Evolutionary conservation across 92 coral and sea anemone species (phyloP), one percentile per base, ranked within the genome.

Genomic region (Phenganax stokvisi): DNA sequence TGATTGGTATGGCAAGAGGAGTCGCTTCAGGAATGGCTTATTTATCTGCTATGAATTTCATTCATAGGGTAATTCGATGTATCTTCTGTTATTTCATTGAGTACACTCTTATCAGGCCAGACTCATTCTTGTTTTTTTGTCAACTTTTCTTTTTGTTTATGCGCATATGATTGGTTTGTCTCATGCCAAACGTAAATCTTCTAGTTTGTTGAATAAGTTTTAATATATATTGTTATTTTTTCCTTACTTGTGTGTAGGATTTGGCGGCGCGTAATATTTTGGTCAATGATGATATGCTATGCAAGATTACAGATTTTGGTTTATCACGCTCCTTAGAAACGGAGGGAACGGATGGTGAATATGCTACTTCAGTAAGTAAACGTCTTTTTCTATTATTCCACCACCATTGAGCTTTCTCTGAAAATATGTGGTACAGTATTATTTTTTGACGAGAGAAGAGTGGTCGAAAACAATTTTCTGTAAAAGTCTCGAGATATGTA

Each of bases 1-100:
- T 80, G 69, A 62, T 85, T 73, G 88, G 88, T 10, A 85, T 85
- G 88, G 84, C 85, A 12, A 82, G 85, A 20, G 88, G 85, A 7
- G 88, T 85, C 16, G 85, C 88, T 7, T 72, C 88, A 6, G 88
- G 88, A 58, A 85, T 85, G 88, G 64, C 56, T 31, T 85, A 85
- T 80, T 72, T 85, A 12, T 71, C 88, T 17, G 71, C 70, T 12
- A 85, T 85, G 80, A 85, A 85, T 64, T 85, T 85, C 67, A 79
- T 85, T 72, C 88, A 85, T 58, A 73, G 88, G 81, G 88, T 85
- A 80, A 73, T 31, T 20, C 47, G 47, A 37, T 37, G 47, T 37
- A 5, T 37, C 47, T 37, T 37, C 47, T 37, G 47, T 37, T 37
- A 37, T 37, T 37, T 37, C 6, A 37, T 37, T 6, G 47, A 37